A percentile compares a stretch with the other conserved stretches of the same genome.
phyloP scores from a whole-genome alignment of 2,113 vertebrate genomes.

The Entelurus aequoreus region DNA sequence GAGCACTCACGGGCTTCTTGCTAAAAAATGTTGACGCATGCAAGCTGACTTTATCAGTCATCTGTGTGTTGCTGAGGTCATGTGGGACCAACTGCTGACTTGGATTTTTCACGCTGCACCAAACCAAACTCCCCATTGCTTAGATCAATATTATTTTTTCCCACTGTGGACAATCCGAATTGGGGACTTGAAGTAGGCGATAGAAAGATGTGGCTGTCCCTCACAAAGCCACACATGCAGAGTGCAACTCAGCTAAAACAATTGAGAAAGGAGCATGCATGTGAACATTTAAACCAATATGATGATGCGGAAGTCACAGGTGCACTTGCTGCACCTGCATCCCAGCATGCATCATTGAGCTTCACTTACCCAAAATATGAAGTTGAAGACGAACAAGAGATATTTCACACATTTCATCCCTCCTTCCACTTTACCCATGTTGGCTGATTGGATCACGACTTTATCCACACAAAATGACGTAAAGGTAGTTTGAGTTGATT shows the following conservation, averaged over 20 bases:
- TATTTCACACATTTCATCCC: slow-evolving; percentile 89
- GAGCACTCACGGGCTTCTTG: neutral
- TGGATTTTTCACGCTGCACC: slow-evolving; percentile 42
- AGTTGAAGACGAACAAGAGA: slow-evolving; percentile 89
- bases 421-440: slow-evolving; percentile 82
- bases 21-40: neutral
- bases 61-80: slow-evolving; percentile 15
- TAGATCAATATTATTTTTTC: slow-evolving; percentile 62
- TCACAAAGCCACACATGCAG: slow-evolving; percentile 39
- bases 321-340: slow-evolving; percentile 43
- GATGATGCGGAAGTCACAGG: slow-evolving; percentile 14
- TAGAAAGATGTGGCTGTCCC: slow-evolving; percentile 42
- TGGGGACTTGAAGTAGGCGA: slow-evolving; percentile 48
- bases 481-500: neutral
- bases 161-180: slow-evolving; percentile 78
- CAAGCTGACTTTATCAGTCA: slow-evolving; percentile 8
- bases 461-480: slow-evolving; percentile 8
- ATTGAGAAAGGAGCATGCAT: neutral
- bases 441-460: slow-evolving; percentile 10
- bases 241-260: slow-evolving; percentile 1
- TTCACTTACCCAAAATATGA: slow-evolving; percentile 89
- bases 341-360: slow-evolving; percentile 19
- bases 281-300: slow-evolving; percentile 5
- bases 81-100: slow-evolving; percentile 21
- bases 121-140: slow-evolving; percentile 44